Conservation (phyloP, 2,797 vertebrate species). For the Anguilla obscura region DNA sequence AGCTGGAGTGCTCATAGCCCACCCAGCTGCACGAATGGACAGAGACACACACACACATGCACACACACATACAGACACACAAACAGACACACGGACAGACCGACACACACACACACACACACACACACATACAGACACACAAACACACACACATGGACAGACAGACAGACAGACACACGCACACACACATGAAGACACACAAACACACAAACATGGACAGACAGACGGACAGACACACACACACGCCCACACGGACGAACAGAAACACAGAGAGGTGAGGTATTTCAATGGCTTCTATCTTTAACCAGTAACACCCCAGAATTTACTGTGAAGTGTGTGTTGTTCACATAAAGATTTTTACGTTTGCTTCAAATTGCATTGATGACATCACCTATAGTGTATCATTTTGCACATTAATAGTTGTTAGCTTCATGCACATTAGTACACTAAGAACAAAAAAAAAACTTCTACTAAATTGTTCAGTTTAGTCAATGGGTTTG, state of each 20-base stretch:
- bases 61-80: no score
- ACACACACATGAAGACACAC: slow-evolving; percentile 67
- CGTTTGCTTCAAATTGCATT: neutral
- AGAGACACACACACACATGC: neutral
- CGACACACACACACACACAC: no score
- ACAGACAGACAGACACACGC: no score
- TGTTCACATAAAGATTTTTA: neutral
- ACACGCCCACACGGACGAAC: slow-evolving; percentile 79
- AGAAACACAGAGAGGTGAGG: neutral
- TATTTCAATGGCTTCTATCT: neutral
- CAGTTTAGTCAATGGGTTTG: neutral
- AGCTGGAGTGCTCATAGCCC: slow-evolving; percentile 93
- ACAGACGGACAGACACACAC: no score
- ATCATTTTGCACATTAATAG: neutral
- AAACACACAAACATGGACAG: no score
- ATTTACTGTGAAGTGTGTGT: neutral
- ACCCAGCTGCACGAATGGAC: slow-evolving; percentile 78
- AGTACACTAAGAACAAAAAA: neutral
- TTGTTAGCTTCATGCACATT: neutral
- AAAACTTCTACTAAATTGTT: neutral
- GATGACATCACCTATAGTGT: neutral
- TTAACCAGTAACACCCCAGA: neutral
- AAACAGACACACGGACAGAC: no score
- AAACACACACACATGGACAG: no score
- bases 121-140: no score